A percentile compares a stretch with the other conserved stretches of the same genome.
Conservation (phyloP, 2,888 invertebrate genomes). For the Drosophila kambysellisi region DNA sequence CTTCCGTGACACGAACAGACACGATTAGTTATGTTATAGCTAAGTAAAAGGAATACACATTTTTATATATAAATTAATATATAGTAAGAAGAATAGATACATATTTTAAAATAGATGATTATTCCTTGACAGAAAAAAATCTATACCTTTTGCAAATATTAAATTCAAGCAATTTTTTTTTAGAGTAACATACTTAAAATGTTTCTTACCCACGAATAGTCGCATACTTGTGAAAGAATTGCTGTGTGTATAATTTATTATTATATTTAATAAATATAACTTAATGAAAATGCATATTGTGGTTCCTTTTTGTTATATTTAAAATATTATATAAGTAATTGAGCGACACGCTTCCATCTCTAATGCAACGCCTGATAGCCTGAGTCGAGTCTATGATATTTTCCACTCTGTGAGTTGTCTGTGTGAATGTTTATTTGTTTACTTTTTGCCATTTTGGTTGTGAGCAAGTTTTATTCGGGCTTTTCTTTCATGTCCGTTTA, state of each 20-base stretch:
- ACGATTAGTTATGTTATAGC: neutral
- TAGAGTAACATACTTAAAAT: too few species aligned
- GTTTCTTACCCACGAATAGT: neutral
- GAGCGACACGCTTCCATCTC: slow-evolving; percentile 16
- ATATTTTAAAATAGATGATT: neutral
- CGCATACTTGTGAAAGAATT: neutral
- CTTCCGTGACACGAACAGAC: neutral
- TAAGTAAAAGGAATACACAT: neutral
- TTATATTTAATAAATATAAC: neutral
- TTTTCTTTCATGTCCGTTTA: slow-evolving; percentile 39
- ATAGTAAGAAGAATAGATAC: fast-evolving
- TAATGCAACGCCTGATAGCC: slow-evolving; percentile 5
- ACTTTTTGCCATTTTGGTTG: slow-evolving; percentile 77
- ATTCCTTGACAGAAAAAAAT: neutral
- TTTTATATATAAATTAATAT: neutral
- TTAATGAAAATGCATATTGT: neutral
- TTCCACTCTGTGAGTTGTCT: slow-evolving; percentile 30
- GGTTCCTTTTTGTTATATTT: neutral
- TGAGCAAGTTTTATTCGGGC: slow-evolving; percentile 56
- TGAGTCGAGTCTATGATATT: slow-evolving; percentile 36
- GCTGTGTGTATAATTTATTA: neutral
- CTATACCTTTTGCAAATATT: neutral
- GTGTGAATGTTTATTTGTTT: slow-evolving; percentile 73
- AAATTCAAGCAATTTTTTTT: too few species aligned
- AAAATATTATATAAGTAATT: neutral